phyloP scores from a whole-genome alignment of 2,888 invertebrate genomes.

The Drosophila borealis region DNA sequence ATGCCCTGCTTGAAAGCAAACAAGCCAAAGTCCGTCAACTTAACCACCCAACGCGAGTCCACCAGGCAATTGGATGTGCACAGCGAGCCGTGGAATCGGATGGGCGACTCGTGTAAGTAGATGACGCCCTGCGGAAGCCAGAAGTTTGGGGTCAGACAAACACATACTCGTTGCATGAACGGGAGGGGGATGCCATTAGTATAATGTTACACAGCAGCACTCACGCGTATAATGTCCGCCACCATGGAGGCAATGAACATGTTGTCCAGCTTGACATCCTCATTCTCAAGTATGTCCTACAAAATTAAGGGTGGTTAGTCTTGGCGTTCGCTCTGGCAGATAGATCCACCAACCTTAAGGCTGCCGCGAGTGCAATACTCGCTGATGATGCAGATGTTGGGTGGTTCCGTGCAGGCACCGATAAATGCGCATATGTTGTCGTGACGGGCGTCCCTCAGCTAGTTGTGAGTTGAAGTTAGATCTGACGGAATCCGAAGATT shows the following conservation, averaged over 20 bases:
- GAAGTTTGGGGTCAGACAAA: constrained; percentile 17
- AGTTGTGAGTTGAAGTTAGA: constrained; percentile 23
- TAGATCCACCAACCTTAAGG: constrained; percentile 89
- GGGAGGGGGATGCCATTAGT: constrained; percentile 60
- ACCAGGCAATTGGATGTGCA: constrained; percentile 96
- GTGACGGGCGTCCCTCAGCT: constrained; percentile 96
- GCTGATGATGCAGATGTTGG: constrained; percentile 94
- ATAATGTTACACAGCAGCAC: constrained; percentile 82
- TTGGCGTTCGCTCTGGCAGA: neutral
- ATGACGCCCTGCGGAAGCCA: constrained; percentile 90
- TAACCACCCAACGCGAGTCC: constrained; percentile 97
- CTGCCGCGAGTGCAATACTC: constrained; percentile 96
- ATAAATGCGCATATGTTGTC: constrained; percentile 97
- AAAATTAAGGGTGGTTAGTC: constrained; percentile 22
- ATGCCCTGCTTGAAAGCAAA: constrained; percentile 92
- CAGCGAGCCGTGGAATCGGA: constrained; percentile 94
- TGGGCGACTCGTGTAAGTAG: constrained; percentile 94
- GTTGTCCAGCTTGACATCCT: constrained; percentile 97
- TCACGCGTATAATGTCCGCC: constrained; percentile 96
- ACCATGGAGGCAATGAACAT: constrained; percentile 98
- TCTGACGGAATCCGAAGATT: neutral
- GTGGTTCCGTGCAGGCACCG: constrained; percentile 96
- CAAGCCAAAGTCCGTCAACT: constrained; percentile 96
- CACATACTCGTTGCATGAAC: neutral
- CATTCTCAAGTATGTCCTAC: constrained; percentile 96